A percentile compares a stretch with the other conserved stretches of the same genome.
These are phyloP conservation scores for Lithophane ornitopus DNA, from an alignment of 2,888 invertebrate species.

Conservation along the genomic window DNA sequence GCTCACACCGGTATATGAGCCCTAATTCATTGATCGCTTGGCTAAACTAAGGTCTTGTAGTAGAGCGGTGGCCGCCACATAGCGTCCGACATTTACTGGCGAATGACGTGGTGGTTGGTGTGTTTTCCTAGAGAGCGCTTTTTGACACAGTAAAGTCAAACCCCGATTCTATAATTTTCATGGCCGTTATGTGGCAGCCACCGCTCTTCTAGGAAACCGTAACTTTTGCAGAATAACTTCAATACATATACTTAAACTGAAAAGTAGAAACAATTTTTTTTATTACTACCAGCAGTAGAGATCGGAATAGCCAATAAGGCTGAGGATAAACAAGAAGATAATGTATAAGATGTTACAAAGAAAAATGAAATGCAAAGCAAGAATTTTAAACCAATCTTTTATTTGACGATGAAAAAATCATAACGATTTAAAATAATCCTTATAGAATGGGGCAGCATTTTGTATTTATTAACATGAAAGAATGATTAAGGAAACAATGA, in stretches of 20 bases:
- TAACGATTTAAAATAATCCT: background rate
- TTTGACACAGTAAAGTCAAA: background rate
- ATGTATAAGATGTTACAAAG: too few species aligned
- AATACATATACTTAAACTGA: background rate
- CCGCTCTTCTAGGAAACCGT: too few species aligned
- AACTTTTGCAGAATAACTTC: too few species aligned
- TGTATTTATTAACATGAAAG: constrained; percentile 21
- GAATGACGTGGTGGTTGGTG: background rate
- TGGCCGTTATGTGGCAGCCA: background rate
- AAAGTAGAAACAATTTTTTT: too few species aligned
- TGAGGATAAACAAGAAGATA: constrained; percentile 1
- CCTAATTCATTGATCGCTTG: background rate
- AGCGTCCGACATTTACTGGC: background rate
- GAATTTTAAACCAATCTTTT: background rate
- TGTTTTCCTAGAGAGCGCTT: background rate
- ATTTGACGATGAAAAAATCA: background rate
- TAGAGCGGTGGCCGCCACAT: background rate
- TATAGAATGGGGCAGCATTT: constrained; percentile 7
- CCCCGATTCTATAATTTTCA: background rate
- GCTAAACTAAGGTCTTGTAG: background rate
- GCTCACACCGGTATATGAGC: too few species aligned
- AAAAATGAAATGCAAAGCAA: background rate
- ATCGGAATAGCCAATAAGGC: background rate
- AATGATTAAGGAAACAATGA: constrained; percentile 40
- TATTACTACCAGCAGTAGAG: background rate